These are phyloP conservation scores for Myxocyprinus asiaticus DNA, from an alignment of 2,113 vertebrate species.

Conservation along the genomic window DNA sequence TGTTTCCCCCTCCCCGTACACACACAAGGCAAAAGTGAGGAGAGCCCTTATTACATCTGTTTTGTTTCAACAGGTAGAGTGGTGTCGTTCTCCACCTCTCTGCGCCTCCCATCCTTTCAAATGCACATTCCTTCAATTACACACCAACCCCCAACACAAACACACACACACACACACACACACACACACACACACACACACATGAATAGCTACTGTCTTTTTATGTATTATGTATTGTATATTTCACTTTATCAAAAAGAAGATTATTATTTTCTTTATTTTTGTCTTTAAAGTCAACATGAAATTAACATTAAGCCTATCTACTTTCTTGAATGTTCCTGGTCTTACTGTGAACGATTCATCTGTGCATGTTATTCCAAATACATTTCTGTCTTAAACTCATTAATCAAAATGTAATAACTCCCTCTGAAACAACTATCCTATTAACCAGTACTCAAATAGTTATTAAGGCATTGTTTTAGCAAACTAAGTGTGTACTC, in stretches of 20 bases:
- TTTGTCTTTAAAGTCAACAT: too few species aligned
- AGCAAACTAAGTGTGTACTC: too few species aligned
- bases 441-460: too few species aligned
- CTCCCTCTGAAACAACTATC: too few species aligned
- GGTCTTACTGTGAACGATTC: too few species aligned
- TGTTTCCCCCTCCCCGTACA: constrained; percentile 8
- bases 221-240: not conserved
- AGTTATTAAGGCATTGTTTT: too few species aligned
- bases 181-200: constrained; percentile 15
- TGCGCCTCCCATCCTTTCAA: constrained; percentile 14
- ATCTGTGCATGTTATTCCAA: too few species aligned
- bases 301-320: too few species aligned
- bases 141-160: constrained; percentile 10
- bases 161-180: constrained; percentile 21
- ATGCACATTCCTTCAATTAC: constrained; percentile 33
- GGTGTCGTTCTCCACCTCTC: constrained; percentile 23
- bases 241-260: not conserved
- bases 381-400: too few species aligned
- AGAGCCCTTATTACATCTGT: constrained; percentile 26
- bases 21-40: constrained; percentile 27
- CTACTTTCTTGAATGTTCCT: too few species aligned
- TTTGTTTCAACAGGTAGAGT: constrained; percentile 55
- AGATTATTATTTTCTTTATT: too few species aligned
- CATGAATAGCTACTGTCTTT: not conserved
- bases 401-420: too few species aligned